phyloP scores from a whole-genome alignment of 2,797 vertebrate species.

The Apodemus agrarius region DNA sequence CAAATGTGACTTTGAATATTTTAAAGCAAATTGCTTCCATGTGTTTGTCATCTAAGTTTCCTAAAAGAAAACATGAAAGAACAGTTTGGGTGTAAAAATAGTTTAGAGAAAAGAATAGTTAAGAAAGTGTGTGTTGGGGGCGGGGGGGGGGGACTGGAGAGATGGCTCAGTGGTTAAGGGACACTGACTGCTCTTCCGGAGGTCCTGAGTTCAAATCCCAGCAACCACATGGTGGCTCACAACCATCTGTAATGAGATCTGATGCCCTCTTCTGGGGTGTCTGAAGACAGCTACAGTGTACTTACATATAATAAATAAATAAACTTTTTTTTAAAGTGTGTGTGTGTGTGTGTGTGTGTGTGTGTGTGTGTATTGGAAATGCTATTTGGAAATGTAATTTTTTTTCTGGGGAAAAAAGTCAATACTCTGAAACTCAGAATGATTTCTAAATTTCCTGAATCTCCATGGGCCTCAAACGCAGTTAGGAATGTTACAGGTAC shows the following conservation, averaged over 20 bases:
- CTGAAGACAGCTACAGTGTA: no score
- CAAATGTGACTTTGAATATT: conserved; percentile 35
- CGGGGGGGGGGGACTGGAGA: no score
- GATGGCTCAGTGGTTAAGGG: no score
- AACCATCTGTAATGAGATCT: no score
- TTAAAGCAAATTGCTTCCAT: not conserved
- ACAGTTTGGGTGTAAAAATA: not conserved
- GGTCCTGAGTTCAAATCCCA: no score
- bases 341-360: no score
- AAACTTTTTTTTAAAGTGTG: no score
- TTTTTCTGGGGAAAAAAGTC: not conserved
- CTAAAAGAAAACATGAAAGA: conserved; percentile 22
- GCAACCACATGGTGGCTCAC: no score
- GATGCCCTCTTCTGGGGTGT: no score
- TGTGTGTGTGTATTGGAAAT: no score
- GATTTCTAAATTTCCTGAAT: not conserved
- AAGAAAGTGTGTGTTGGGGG: not conserved
- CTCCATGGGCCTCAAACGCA: not conserved
- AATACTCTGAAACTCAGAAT: not conserved
- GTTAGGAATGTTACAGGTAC: not conserved
- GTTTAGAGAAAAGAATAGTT: not conserved
- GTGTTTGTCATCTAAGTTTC: not conserved
- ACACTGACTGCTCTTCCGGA: no score
- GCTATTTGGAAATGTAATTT: not conserved
- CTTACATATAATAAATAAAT: no score